These are phyloP conservation scores for Orthonychiurus folsomi DNA, from an alignment of 2,888 invertebrate species.

Conservation along the genomic window DNA sequence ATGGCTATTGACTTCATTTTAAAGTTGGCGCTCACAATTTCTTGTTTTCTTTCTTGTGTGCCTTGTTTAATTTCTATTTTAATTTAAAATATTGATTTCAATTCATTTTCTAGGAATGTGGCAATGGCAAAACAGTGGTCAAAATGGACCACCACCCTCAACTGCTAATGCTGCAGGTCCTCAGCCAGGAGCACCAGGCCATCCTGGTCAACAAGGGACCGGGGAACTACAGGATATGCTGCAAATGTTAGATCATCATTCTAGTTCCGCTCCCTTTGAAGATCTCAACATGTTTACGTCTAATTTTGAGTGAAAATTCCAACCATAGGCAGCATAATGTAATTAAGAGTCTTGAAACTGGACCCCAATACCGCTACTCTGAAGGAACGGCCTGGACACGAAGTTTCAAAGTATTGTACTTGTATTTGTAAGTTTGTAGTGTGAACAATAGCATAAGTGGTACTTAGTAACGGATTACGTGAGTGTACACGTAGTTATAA, in stretches of 20 bases:
- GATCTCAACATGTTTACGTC: slow-evolving; percentile 87
- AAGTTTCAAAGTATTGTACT: too few relatives aligned
- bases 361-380: too few relatives aligned
- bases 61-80: not conserved
- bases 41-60: too few relatives aligned
- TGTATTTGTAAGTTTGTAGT: too few relatives aligned
- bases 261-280: slow-evolving; percentile 68
- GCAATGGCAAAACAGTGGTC: slow-evolving; percentile 60
- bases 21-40: too few relatives aligned
- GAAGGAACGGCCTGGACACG: too few relatives aligned
- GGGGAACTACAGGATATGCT: slow-evolving; percentile 80
- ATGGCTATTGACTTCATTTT: too few relatives aligned
- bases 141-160: slow-evolving; percentile 43
- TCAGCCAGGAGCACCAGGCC: slow-evolving; percentile 48
- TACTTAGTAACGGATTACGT: too few relatives aligned
- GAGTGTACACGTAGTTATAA: too few relatives aligned
- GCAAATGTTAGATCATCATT: slow-evolving; percentile 68
- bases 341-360: too few relatives aligned
- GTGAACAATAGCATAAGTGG: too few relatives aligned
- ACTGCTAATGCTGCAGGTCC: slow-evolving; percentile 50
- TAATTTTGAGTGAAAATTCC: slow-evolving; percentile 47
- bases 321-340: too few relatives aligned
- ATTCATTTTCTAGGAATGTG: slow-evolving; percentile 56
- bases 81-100: slow-evolving; percentile 7
- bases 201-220: slow-evolving; percentile 49